phyloP scores from a whole-genome alignment of 2,888 invertebrate genomes.

The Zonitis immaculata region DNA sequence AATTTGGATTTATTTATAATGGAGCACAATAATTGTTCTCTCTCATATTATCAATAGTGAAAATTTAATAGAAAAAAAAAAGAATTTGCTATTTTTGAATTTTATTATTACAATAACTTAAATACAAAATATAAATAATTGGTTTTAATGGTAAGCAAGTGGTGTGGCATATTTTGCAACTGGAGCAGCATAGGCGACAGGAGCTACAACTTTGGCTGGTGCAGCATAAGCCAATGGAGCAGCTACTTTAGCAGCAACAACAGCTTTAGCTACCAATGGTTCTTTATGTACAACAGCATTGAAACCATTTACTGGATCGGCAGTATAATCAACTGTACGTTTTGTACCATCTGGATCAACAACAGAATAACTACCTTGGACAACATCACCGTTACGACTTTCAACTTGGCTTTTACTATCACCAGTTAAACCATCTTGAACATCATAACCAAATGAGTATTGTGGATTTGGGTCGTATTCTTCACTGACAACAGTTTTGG shows the following conservation, averaged over 20 bases:
- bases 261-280: conserved; percentile 31
- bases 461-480: conserved; percentile 49
- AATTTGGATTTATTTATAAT: too few relatives aligned
- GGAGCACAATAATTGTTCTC: too few relatives aligned
- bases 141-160: background rate
- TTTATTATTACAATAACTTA: too few relatives aligned
- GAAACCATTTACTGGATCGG: conserved; percentile 52
- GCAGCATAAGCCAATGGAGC: conserved; percentile 15
- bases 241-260: conserved; percentile 18
- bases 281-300: conserved; percentile 55
- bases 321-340: conserved; percentile 60
- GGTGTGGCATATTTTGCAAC: conserved; percentile 1
- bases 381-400: conserved; percentile 59
- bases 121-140: too few relatives aligned
- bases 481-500: conserved; percentile 31
- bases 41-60: too few relatives aligned
- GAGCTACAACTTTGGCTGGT: conserved; percentile 2
- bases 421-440: conserved; percentile 55
- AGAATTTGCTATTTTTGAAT: too few relatives aligned
- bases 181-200: conserved; percentile 17
- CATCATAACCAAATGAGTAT: conserved; percentile 56
- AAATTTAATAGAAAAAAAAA: too few relatives aligned
- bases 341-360: conserved; percentile 59
- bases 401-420: conserved; percentile 59
- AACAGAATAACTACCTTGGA: conserved; percentile 56